Percentiles rank a stretch among this genome's conserved stretches.
Conservation (phyloP, 2,888 invertebrate species). For the Oscheius sp. region DNA sequence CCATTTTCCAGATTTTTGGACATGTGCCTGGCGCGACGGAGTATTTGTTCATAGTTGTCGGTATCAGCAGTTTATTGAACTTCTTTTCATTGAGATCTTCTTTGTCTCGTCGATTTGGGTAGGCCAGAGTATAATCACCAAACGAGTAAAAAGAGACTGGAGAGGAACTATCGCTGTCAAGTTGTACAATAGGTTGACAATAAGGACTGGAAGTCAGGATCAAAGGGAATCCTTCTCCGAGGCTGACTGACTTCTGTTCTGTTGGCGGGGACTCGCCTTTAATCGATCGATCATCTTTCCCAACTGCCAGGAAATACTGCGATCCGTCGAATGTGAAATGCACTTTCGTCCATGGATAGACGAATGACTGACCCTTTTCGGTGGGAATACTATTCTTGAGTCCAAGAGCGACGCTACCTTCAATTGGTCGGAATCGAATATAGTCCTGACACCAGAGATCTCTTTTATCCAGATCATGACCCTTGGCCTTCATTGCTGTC, state of each 20-base stretch:
- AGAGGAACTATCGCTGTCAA: neutral
- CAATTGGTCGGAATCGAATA: neutral
- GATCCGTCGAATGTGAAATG: neutral
- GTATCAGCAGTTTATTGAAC: neutral
- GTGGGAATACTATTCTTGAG: neutral
- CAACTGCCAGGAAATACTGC: neutral
- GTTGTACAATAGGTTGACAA: neutral
- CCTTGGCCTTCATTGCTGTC: neutral
- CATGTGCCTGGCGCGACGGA: neutral
- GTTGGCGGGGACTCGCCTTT: too few species aligned
- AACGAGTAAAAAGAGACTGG: neutral
- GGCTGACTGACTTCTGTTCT: too few species aligned
- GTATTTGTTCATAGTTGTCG: neutral
- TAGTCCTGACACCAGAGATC: neutral
- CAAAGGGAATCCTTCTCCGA: neutral
- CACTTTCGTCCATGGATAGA: neutral
- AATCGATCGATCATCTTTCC: too few species aligned
- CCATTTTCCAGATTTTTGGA: neutral
- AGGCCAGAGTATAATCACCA: neutral
- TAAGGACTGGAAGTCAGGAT: neutral
- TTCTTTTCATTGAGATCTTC: neutral
- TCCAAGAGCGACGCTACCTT: neutral
- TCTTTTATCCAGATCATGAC: too few species aligned
- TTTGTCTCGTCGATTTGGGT: neutral
- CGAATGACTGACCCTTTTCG: neutral